Conservation (phyloP, 2,797 vertebrate genomes). For the Rhodeus uyekii region DNA sequence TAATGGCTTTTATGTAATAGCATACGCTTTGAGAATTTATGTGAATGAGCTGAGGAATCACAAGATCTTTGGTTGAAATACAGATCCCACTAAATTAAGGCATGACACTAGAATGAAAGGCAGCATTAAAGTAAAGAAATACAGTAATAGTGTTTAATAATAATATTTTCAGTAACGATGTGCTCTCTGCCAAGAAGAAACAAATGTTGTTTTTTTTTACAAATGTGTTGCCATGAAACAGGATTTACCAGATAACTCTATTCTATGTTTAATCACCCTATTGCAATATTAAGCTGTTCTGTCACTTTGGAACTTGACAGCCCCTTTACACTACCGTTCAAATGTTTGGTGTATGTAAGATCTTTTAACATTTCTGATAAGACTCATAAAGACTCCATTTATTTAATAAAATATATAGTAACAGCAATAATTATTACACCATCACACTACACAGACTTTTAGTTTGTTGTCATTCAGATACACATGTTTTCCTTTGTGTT, state of each 20-base stretch:
- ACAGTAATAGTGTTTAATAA: neutral
- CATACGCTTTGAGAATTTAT: constrained; percentile 7
- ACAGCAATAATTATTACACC: too few relatives aligned
- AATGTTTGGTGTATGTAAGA: too few relatives aligned
- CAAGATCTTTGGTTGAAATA: constrained; percentile 31
- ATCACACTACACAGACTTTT: too few relatives aligned
- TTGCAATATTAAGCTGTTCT: neutral
- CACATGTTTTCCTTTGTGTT: too few relatives aligned
- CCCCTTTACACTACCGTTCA: too few relatives aligned
- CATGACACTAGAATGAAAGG: neutral
- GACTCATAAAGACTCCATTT: too few relatives aligned
- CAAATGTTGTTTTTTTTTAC: neutral
- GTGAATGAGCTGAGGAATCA: constrained; percentile 32
- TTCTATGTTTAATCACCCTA: neutral
- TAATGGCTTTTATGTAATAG: neutral
- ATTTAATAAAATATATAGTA: too few relatives aligned
- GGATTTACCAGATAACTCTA: neutral
- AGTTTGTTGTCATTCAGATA: too few relatives aligned
- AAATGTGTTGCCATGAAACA: neutral
- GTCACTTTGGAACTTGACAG: neutral
- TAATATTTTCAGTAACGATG: neutral
- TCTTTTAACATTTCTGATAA: too few relatives aligned
- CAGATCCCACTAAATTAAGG: neutral
- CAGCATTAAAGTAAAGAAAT: neutral
- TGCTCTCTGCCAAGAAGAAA: neutral